Evolutionary conservation across 2,113 vertebrate species (phyloP), one percentile per base, ranked within the genome.

Genomic region (Saccopteryx leptura): DNA sequence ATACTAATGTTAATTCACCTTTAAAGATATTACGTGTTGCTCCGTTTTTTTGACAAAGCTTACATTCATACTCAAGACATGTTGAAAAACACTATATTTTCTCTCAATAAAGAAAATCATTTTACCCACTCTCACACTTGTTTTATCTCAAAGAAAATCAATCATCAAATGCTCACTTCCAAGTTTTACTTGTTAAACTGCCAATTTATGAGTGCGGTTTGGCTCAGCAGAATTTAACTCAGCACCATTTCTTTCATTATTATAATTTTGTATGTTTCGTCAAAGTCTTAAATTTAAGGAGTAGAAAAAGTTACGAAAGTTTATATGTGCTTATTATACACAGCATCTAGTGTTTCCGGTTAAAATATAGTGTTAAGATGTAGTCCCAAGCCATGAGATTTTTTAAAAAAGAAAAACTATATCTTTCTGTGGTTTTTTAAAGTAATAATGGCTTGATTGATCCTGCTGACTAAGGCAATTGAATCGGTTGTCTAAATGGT

Each of bases 401-500:
- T 96, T 98, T 97, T 95, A 56, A 92, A 96, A 95, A 96, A 96
- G 33, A 46, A 91, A 97, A 97, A 84, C 79, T 84, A 93, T 94
- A 97, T 96, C 68, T 96, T 97, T 97, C 94, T 97, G 88, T 96
- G 90, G 79, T 85, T 97, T 96, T 97, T 97, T 95, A 98, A 96
- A 98, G 97, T 96, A 97, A 98, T 98, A 98, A 98, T 98, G 95
- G 97, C 97, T 96, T 97, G 98, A 98, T 93, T 98, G 98, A 98
- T 98, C 96, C 96, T 97, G 98, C 97, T 98, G 98, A 98, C 97
- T 98, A 98, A 98, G 98, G 98, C 98, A 98, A 99, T 99, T 99
- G 99, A 98, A 99, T 98, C 90, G 96, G 98, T 98, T 98, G 98
- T 98, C 98, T 98, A 98, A 99, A 98, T 97, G 98, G 98, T 98